These are phyloP conservation scores for Vollenhovia emeryi DNA, from an alignment of 1,140 invertebrate species.

Conservation along the genomic window DNA sequence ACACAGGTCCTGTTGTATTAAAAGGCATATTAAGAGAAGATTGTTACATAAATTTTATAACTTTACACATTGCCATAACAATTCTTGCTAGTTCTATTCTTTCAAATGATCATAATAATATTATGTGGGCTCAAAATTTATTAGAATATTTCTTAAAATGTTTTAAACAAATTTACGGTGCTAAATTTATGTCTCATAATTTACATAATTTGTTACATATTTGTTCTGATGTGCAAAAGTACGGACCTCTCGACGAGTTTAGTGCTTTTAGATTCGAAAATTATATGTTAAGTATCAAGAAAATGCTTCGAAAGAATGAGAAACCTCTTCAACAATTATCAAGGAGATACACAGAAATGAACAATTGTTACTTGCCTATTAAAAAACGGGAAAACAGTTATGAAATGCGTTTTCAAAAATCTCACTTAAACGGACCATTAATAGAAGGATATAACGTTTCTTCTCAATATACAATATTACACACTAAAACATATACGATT, in stretches of 20 bases:
- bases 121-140: conserved; percentile 1
- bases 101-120: neutral
- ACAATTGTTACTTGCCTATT: neutral
- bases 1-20: too few relatives aligned
- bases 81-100: neutral
- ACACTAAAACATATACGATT: neutral
- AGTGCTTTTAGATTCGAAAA: conserved; percentile 22
- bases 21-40: neutral
- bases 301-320: conserved; percentile 17
- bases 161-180: neutral
- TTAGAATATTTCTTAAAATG: conserved; percentile 10
- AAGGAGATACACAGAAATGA: neutral
- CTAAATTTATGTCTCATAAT: conserved; percentile 13
- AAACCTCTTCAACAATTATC: conserved; percentile 19
- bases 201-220: conserved; percentile 15
- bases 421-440: neutral
- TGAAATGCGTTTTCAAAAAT: neutral
- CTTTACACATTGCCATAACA: conserved; percentile 1
- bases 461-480: conserved; percentile 8
- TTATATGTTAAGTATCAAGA: conserved; percentile 5
- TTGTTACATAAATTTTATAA: conserved; percentile 2
- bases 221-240: conserved; percentile 10
- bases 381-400: neutral
- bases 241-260: neutral
- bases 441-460: neutral